Conservation (phyloP, 2,113 vertebrate species). For the Silurus asotus region DNA sequence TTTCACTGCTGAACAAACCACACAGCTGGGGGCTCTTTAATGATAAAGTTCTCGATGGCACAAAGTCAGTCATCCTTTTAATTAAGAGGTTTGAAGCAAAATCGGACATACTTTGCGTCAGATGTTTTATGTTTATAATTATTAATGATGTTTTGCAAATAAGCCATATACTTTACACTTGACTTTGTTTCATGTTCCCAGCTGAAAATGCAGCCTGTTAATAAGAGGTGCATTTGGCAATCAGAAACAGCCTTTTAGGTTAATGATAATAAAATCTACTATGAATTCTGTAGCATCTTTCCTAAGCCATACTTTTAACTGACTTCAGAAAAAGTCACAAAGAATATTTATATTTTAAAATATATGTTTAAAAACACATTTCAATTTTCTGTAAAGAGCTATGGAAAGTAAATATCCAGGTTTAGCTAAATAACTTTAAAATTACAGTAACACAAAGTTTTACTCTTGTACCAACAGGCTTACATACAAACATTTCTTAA, state of each 20-base stretch:
- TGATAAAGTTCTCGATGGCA: constrained; percentile 15
- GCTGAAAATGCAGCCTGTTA: not conserved
- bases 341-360: not conserved
- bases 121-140: not conserved
- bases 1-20: constrained; percentile 27
- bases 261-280: not conserved
- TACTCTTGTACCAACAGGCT: not conserved
- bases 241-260: constrained; percentile 2
- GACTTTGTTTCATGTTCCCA: not conserved
- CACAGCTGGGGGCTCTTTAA: not conserved
- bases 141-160: not conserved
- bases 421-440: constrained; percentile 7
- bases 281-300: not conserved
- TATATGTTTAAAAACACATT: not conserved
- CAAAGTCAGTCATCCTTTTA: constrained; percentile 23
- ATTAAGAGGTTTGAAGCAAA: not conserved
- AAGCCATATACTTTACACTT: not conserved
- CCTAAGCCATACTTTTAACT: not conserved
- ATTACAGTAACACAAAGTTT: not conserved
- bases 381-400: not conserved
- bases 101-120: not conserved
- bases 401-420: not conserved
- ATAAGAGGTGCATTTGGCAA: not conserved
- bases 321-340: not conserved
- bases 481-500: not conserved